Conservation (phyloP, 1,140 invertebrate genomes). For the Zaprionus davidi region DNA sequence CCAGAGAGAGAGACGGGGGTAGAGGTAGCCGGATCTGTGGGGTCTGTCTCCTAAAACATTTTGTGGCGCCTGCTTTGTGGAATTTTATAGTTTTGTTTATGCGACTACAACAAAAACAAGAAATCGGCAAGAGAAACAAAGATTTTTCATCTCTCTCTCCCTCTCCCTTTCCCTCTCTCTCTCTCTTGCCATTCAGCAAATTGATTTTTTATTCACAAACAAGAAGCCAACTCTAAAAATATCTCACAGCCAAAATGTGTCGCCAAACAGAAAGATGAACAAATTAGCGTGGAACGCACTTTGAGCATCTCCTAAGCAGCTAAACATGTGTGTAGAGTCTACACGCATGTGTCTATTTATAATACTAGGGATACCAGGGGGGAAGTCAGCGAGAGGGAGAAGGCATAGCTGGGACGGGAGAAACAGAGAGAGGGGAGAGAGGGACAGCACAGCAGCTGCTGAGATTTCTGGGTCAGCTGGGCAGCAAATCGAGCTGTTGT, state of each 20-base stretch:
- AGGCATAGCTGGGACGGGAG: neutral
- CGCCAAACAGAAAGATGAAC: slow-evolving; percentile 57
- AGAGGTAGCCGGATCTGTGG: slow-evolving; percentile 3
- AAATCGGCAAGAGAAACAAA: neutral
- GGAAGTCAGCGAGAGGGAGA: neutral
- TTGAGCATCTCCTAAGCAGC: slow-evolving; percentile 36
- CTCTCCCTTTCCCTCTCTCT: slow-evolving; percentile 5
- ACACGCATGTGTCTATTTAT: slow-evolving; percentile 25
- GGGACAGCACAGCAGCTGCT: slow-evolving; percentile 32
- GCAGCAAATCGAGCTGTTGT: neutral
- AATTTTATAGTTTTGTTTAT: slow-evolving; percentile 79
- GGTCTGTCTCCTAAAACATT: slow-evolving; percentile 34
- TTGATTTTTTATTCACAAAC: slow-evolving; percentile 61
- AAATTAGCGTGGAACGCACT: slow-evolving; percentile 11
- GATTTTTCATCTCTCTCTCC: neutral
- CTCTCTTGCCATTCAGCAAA: slow-evolving; percentile 58
- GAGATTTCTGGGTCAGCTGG: slow-evolving; percentile 49
- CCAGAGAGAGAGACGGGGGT: neutral
- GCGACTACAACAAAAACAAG: slow-evolving; percentile 57
- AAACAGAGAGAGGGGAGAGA: neutral
- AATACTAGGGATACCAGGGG: neutral
- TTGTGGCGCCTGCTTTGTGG: slow-evolving; percentile 65
- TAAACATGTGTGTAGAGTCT: slow-evolving; percentile 42
- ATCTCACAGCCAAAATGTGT: slow-evolving; percentile 53
- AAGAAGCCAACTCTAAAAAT: slow-evolving; percentile 59